Evolutionary conservation across 2,888 invertebrate genomes (phyloP).

Genomic region (Lysandra coridon): DNA sequence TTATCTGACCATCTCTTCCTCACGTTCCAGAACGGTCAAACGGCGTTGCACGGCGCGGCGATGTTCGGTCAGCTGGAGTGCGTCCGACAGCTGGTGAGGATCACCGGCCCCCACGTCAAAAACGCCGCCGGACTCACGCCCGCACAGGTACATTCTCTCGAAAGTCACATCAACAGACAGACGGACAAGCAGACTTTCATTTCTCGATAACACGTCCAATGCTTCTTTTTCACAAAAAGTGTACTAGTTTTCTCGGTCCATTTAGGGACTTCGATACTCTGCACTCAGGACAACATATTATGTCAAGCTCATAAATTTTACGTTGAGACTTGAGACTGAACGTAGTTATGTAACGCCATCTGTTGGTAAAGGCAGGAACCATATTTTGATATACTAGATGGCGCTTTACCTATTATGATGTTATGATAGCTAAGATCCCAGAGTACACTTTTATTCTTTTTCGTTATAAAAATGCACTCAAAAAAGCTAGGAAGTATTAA

Average conservation of each 20-base stretch:
- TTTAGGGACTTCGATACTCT: too few relatives aligned
- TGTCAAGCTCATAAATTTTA: too few relatives aligned
- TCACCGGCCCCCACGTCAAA: slow-evolving; percentile 87
- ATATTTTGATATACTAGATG: neutral
- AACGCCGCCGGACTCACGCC: slow-evolving; percentile 84
- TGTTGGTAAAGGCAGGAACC: too few relatives aligned
- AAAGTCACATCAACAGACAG: too few relatives aligned
- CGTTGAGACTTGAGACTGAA: neutral
- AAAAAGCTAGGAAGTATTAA: neutral
- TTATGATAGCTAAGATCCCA: too few relatives aligned
- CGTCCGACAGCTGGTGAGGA: slow-evolving; percentile 85
- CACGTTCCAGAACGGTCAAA: slow-evolving; percentile 91
- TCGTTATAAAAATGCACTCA: too few relatives aligned
- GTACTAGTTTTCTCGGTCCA: too few relatives aligned
- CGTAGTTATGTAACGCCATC: neutral
- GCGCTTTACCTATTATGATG: neutral
- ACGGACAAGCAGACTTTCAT: too few relatives aligned
- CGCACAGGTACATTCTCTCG: slow-evolving; percentile 21
- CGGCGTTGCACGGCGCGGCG: slow-evolving; percentile 94
- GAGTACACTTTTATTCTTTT: too few relatives aligned
- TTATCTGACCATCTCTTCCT: neutral
- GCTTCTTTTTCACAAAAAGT: too few relatives aligned
- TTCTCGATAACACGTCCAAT: too few relatives aligned
- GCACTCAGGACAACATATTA: neutral
- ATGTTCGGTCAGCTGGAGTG: slow-evolving; percentile 92